Evolutionary conservation across 2,797 vertebrate genomes (phyloP), one percentile per base, ranked within the genome.

Genomic region (Sebastes alutus): DNA sequence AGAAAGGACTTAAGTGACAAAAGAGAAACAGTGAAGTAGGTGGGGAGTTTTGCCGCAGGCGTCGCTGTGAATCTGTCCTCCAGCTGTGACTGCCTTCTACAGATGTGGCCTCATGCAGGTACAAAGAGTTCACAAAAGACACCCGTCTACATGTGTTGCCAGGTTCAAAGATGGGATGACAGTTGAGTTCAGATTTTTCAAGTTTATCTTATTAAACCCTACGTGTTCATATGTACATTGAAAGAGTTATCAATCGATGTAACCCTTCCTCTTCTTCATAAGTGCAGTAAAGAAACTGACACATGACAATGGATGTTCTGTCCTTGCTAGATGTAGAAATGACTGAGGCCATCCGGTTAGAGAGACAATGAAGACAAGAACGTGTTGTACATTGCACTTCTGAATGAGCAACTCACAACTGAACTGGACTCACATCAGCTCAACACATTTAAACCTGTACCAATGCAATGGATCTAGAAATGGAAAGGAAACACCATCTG

Each of bases 51-150:
- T 72, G 80, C 82, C 2, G 30, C 32, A 22, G 84, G 78, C 76
- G 2, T 49, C 56, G n/a, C 64, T 54, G 35, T 60, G 73, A 73
- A 66, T 67, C 46, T n/a, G 54, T 65, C 81, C 33, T 75, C 81
- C 81, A 84, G 83, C 86, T 84, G 81, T 18, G 83, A 29, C 78
- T 55, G 23, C 20, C 52, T 13, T 38, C 66, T 35, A 20, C 72
- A 65, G 35, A 73, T 6, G 60, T 20, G 68, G 69, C 72, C 29
- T 75, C 78, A 25, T 23, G 56, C 38, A n/a, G 73, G 32, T 16
- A 68, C 52, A 64, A 33, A 72, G 55, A 59, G 49, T 60, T 55
- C 29, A 27, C 11, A 68, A 10, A 72, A 76, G 63, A 63, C 58
- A 49, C 12, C 49, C 58, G 11, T 66, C 60, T 9, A 52, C 46